These are phyloP conservation scores for Oncopeltus fasciatus DNA, from an alignment of 1,140 invertebrate genomes.

Conservation along the genomic window DNA sequence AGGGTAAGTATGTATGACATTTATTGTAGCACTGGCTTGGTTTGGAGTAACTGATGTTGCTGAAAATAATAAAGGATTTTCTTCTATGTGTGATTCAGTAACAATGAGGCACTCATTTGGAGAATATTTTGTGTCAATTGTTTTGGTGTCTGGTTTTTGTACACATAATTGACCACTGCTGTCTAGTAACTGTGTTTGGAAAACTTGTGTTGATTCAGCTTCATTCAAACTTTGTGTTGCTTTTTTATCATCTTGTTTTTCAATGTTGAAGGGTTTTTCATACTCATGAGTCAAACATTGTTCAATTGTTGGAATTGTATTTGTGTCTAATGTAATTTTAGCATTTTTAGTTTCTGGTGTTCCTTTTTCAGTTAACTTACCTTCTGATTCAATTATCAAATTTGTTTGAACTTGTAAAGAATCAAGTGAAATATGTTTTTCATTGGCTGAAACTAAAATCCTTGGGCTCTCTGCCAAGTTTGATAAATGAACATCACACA, in stretches of 20 bases:
- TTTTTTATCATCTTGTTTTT: conserved; percentile 8
- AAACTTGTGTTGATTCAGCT: conserved; percentile 14
- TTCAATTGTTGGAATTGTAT: conserved; percentile 15
- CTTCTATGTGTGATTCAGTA: conserved; percentile 10
- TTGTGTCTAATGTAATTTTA: conserved; percentile 16
- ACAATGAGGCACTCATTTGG: conserved; percentile 14
- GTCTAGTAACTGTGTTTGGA: conserved; percentile 13
- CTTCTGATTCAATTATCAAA: conserved; percentile 10
- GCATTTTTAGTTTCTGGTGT: conserved; percentile 15
- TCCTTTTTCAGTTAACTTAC: conserved; percentile 13
- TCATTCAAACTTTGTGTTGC: conserved; percentile 10
- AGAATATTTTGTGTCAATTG: conserved; percentile 7
- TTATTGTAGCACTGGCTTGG: conserved; percentile 11
- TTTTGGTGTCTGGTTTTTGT: conserved; percentile 5
- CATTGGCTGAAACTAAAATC: conserved; percentile 3
- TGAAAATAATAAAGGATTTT: conserved; percentile 2
- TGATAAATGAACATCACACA: conserved; percentile 16
- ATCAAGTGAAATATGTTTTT: conserved; percentile 8
- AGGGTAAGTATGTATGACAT: conserved; percentile 13
- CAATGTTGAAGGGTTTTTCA: conserved; percentile 14
- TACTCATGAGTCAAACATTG: conserved; percentile 11
- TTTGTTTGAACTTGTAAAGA: conserved; percentile 13
- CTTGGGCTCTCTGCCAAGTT: conserved; percentile 15
- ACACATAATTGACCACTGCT: conserved; percentile 6
- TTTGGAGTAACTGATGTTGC: background rate